Base-by-base conservation (phyloP, 1,140 invertebrate species). In the Berghia stephanieae region DNA sequence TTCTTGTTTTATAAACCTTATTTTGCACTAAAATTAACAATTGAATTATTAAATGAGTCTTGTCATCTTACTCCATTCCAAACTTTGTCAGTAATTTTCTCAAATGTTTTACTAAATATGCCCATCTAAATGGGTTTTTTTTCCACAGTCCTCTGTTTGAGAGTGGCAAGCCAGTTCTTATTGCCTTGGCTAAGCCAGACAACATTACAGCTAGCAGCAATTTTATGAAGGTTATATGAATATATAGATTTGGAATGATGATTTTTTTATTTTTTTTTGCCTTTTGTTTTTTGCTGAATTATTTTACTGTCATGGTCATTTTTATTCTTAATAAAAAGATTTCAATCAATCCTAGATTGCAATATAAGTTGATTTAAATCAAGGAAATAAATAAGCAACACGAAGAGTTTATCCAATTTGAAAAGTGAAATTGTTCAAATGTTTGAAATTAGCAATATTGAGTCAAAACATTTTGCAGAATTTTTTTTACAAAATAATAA, bases 151-250 rank as follows among this genome's bases (percentile, higher is more conserved):
- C 69, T 24, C 6, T 73, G 40, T 67, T 70, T 46, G 57, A 74
- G 3, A 52, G 52, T 2, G 46, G 69, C 10, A 42, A 55, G 24
- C 80, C 78, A 2, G 60, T 81, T 18, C 21, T 81, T 10, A 63
- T 81, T 40, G 76, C 78, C 10, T 34, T 81, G 24, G 78, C 57
- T 18, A 42, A 79, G 5, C 43, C 34, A 18, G 68, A 76, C 18
- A 76, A 79, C 38, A 42, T 75, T n/a, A 78, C 43, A 34, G 49
- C n/a, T 34, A 42, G 60, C 40, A 71, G 70, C 21, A 21, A 5
- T 2, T 79, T 79, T 63, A 57, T 78, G n/a, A 60, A 55, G 38
- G 77, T 78, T 43, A n/a, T 38, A 49, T 49, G 10, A 13, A n/a
- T 69, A 18, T n/a, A n/a, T 67, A 42, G 67, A 40, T 42, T 3